Conservation (phyloP, 2,888 invertebrate genomes). For the Leptinotarsa haldemani region DNA sequence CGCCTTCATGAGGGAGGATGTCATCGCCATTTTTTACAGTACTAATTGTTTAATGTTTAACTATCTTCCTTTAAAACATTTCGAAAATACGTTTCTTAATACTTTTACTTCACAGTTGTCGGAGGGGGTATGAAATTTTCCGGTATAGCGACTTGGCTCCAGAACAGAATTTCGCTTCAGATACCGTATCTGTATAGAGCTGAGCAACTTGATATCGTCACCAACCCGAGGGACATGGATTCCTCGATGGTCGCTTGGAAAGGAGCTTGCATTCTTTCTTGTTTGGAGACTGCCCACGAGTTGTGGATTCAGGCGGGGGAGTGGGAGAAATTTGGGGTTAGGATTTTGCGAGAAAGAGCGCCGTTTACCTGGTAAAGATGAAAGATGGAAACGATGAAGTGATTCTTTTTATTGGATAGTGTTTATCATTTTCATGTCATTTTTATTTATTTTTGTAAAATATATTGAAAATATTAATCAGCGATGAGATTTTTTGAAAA, state of each 20-base stretch:
- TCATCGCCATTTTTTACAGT: too few species aligned
- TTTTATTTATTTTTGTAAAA: too few species aligned
- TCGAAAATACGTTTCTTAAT: too few species aligned
- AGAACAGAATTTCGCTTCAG: conserved; percentile 85
- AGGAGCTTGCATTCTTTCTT: conserved; percentile 93
- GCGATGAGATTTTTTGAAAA: too few species aligned
- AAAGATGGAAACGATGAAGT: not conserved
- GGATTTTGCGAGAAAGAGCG: conserved; percentile 88
- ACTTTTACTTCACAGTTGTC: conserved; percentile 70
- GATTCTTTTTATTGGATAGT: not conserved
- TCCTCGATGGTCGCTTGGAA: conserved; percentile 93
- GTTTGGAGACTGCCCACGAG: conserved; percentile 92
- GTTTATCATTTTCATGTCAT: not conserved
- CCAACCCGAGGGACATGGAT: conserved; percentile 92
- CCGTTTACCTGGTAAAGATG: conserved; percentile 85
- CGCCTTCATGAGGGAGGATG: too few species aligned
- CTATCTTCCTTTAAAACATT: too few species aligned
- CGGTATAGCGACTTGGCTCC: conserved; percentile 83
- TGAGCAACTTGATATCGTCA: conserved; percentile 89
- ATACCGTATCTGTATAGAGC: conserved; percentile 83
- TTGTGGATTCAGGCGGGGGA: conserved; percentile 89
- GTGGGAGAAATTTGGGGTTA: conserved; percentile 88
- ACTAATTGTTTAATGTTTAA: too few species aligned
- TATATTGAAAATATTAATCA: too few species aligned
- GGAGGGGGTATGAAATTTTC: conserved; percentile 92